These are phyloP conservation scores for Melitaea athalia DNA, from an alignment of 2,888 invertebrate genomes.

Conservation along the genomic window DNA sequence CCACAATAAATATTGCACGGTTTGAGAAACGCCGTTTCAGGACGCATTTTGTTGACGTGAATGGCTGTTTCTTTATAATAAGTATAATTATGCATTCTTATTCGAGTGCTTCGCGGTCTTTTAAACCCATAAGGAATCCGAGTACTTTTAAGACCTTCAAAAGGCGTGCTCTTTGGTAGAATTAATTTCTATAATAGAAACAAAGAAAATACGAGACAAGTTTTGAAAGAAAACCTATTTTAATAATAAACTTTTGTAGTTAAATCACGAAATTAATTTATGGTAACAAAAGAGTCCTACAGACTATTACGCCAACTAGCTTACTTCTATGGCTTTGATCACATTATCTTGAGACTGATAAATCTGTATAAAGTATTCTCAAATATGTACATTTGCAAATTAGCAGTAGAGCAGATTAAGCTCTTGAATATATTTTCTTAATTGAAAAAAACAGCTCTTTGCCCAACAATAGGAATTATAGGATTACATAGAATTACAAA, in stretches of 20 bases:
- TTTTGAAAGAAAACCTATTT: not conserved
- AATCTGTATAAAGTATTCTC: no score
- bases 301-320: no score
- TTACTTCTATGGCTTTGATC: no score
- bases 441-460: no score
- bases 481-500: no score
- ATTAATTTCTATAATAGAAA: slow-evolving; percentile 2
- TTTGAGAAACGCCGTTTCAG: slow-evolving; percentile 20
- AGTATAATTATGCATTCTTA: slow-evolving; percentile 36
- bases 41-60: slow-evolving; percentile 25
- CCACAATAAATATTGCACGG: not conserved
- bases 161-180: not conserved
- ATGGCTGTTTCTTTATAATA: slow-evolving; percentile 34
- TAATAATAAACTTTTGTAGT: not conserved
- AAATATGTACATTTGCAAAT: no score
- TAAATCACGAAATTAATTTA: no score
- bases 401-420: no score
- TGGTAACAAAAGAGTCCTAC: no score
- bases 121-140: slow-evolving; percentile 33
- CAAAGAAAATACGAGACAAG: not conserved
- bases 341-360: no score
- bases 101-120: slow-evolving; percentile 31
- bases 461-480: no score
- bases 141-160: slow-evolving; percentile 1
- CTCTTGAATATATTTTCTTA: no score